Base-by-base conservation (phyloP, 2,113 vertebrate species). In the Oncorhynchus masou region DNA sequence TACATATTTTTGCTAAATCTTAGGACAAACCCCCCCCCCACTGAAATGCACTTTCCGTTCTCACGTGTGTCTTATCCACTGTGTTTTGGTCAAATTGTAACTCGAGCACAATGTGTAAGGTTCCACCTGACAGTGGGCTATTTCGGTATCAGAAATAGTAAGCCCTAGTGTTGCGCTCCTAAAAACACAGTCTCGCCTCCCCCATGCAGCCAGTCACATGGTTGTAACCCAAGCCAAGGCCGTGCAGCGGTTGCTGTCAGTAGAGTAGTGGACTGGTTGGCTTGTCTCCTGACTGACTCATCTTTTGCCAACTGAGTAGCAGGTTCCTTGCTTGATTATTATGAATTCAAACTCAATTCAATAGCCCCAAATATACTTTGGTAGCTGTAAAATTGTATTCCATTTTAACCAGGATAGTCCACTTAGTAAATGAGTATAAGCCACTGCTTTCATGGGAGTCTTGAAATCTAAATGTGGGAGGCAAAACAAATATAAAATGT, bases 91-190 rank as follows among this genome's bases (percentile, higher is more conserved):
- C 81, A 83, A 74, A 54, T 73, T 86, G 93, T 91, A 95, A 94
- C 31, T 4, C 39, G 91, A 91, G 82, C 74, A 81, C 9, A 0
- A 70, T 73, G 76, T 84, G 83, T 93, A 83, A 86, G 79, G 87
- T 77, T 92, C 93, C 93, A 95, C 93, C 93, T 95, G 92, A 91
- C 51, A 74, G 54, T 81, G n/a, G 22, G 45, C 88, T 95, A 95
- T 96, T 95, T 94, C 85, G 69, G 91, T 79, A 70, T 68, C 5
- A 87, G 90, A 80, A 90, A 92, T 81, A 92, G 87, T 93, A 94
- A 91, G 85, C 88, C 83, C 68, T 74, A 86, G 88, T 80, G 80
- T 86, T 75, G 73, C 48, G 73, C 70, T 78, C 81, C 82, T 76
- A 78, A 85, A 85, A 84, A 91, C 82, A 60, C 77, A 49, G 62